Evolutionary conservation across 1,140 invertebrate genomes (phyloP).

Genomic region (Lepidotrigona ventralis): DNA sequence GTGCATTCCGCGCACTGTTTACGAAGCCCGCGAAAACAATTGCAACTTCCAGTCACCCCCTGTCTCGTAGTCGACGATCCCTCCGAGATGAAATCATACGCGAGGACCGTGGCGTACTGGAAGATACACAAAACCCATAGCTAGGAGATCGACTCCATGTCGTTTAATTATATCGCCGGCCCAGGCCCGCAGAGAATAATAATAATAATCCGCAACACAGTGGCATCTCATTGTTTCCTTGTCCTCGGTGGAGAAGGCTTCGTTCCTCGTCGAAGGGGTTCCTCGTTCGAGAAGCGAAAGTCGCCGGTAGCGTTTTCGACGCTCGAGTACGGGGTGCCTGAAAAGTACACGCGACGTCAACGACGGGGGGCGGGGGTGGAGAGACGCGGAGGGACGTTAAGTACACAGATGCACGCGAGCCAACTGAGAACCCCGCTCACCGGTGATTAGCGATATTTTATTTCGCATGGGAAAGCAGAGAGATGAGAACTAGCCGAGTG

Average conservation of each 20-base stretch:
- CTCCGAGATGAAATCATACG: slow-evolving; percentile 31
- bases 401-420: slow-evolving; percentile 69
- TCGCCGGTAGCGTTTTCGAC: slow-evolving; percentile 42
- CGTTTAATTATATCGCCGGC: slow-evolving; percentile 51
- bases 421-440: slow-evolving; percentile 76
- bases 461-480: slow-evolving; percentile 81
- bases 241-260: neutral
- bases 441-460: slow-evolving; percentile 81
- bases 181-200: slow-evolving; percentile 27
- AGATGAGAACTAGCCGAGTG: slow-evolving; percentile 80
- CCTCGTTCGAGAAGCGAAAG: neutral
- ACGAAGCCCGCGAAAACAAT: slow-evolving; percentile 35
- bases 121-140: slow-evolving; percentile 15
- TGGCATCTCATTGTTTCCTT: slow-evolving; percentile 36
- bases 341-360: slow-evolving; percentile 14
- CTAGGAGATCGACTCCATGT: slow-evolving; percentile 1
- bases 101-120: neutral
- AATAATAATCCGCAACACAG: slow-evolving; percentile 45
- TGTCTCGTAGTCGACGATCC: neutral
- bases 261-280: slow-evolving; percentile 59
- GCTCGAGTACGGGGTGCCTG: slow-evolving; percentile 34
- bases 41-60: slow-evolving; percentile 4
- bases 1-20: slow-evolving; percentile 17
- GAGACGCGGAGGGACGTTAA: slow-evolving; percentile 42
- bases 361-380: slow-evolving; percentile 38